Evolutionary conservation across 1,140 invertebrate genomes (phyloP).

Genomic region (Drosophila takahashii): DNA sequence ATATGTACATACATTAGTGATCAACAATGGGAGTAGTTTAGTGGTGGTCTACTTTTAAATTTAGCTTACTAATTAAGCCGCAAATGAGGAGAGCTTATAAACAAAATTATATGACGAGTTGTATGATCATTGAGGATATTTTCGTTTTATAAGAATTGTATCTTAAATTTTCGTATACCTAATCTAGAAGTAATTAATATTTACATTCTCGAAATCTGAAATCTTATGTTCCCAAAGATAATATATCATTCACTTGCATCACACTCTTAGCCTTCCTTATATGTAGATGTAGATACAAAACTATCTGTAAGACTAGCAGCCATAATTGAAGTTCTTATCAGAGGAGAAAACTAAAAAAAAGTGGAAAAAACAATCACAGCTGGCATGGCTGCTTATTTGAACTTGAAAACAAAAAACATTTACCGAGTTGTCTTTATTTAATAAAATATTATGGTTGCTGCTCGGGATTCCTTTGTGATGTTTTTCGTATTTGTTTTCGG

Average conservation of each 20-base stretch:
- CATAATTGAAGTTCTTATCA: conserved; percentile 34
- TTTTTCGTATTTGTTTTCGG: conserved; percentile 19
- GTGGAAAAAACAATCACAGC: conserved; percentile 14
- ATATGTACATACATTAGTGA: conserved; percentile 15
- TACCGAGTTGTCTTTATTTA: conserved; percentile 18
- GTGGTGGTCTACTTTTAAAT: conserved; percentile 28
- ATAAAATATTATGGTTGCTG: conserved; percentile 25
- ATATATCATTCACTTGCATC: conserved; percentile 12
- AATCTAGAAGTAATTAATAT: too few species aligned
- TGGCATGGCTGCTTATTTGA: conserved; percentile 7
- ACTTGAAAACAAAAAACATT: conserved; percentile 24
- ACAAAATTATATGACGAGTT: neutral
- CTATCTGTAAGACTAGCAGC: conserved; percentile 24
- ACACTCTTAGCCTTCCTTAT: conserved; percentile 9
- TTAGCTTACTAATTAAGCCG: conserved; percentile 5
- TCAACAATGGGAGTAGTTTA: neutral
- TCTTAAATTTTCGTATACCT: too few species aligned
- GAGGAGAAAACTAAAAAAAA: conserved; percentile 2
- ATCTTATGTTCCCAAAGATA: neutral
- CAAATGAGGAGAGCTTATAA: neutral
- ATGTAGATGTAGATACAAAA: conserved; percentile 25
- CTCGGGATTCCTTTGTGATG: conserved; percentile 2
- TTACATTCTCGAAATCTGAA: too few species aligned
- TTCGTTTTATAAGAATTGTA: neutral
- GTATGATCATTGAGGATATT: neutral